Conservation (phyloP, 2,113 vertebrate species). For the Taxidea taxus region DNA sequence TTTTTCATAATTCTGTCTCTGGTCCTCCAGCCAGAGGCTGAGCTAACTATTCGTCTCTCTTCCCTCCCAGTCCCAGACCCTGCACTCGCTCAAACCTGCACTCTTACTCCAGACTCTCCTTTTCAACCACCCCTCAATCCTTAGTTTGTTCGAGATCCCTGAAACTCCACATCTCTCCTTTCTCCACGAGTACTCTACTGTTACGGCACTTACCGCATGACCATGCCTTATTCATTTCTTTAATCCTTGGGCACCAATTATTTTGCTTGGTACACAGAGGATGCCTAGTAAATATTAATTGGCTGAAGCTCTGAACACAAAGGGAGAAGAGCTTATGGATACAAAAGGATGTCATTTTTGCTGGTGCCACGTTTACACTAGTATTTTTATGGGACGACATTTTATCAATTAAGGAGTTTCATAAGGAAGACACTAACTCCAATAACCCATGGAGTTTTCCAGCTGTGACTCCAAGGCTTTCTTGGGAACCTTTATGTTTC, state of each 20-base stretch:
- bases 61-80: not conserved
- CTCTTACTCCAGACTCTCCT: not conserved
- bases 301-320: not conserved
- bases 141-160: not conserved
- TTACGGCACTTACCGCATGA: not conserved
- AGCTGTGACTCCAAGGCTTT: conserved; percentile 26
- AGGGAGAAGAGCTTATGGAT: not conserved
- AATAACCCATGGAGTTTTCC: not conserved
- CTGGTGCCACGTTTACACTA: not conserved
- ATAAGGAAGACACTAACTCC: conserved; percentile 22
- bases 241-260: conserved; percentile 18
- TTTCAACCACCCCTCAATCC: not conserved
- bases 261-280: not conserved
- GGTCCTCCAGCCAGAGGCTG: not conserved
- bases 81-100: not conserved
- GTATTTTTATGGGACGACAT: not conserved
- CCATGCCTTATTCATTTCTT: not conserved
- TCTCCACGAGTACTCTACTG: not conserved
- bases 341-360: not conserved
- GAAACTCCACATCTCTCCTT: not conserved
- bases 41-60: not conserved
- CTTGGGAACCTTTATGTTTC: conserved; percentile 32
- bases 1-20: not conserved
- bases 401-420: not conserved
- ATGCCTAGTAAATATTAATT: not conserved